These are phyloP conservation scores for Anarhynchus alexandrinus DNA, from an alignment of 2,113 vertebrate species.

Conservation along the genomic window DNA sequence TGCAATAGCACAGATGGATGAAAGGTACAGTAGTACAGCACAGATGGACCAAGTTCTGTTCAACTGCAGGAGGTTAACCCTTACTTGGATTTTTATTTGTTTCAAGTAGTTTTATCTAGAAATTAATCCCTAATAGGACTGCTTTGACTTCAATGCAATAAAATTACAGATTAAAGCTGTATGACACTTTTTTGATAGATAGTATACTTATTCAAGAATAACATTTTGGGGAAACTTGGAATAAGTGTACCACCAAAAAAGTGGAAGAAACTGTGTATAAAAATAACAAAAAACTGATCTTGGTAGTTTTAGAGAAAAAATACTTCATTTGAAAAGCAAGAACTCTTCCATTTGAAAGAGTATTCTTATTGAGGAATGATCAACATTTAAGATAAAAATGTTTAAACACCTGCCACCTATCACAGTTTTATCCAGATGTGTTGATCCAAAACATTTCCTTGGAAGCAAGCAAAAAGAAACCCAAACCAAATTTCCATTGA, in stretches of 20 bases:
- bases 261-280: not conserved
- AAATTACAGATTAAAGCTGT: not conserved
- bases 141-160: not conserved
- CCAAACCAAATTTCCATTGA: not conserved
- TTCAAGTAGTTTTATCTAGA: not conserved
- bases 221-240: not conserved
- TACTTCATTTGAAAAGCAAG: not conserved
- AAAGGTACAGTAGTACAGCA: not conserved
- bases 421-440: not conserved
- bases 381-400: not conserved
- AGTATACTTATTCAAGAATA: not conserved
- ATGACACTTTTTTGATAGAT: not conserved
- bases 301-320: not conserved
- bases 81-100: not conserved
- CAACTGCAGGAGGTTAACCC: not conserved
- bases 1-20: not conserved
- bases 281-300: not conserved
- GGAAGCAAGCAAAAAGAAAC: not conserved
- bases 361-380: not conserved
- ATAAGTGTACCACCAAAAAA: not conserved
- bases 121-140: not conserved
- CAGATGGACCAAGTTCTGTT: not conserved
- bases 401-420: fast-evolving
- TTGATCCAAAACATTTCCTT: not conserved
- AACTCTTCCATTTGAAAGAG: not conserved